Evolutionary conservation across 2,888 invertebrate species (phyloP), one percentile per base, ranked within the genome.

Genomic region (Papilio gigon): DNA sequence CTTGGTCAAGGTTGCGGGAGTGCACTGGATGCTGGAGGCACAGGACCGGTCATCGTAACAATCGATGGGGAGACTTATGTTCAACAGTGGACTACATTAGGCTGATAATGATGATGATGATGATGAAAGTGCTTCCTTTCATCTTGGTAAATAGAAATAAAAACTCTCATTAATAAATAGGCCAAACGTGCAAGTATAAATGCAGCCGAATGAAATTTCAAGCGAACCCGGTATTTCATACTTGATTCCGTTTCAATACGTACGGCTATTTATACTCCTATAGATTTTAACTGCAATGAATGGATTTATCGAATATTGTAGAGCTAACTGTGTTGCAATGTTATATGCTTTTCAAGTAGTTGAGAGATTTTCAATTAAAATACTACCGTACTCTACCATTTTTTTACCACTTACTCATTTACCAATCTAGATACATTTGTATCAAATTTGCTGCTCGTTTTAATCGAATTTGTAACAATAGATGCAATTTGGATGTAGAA

Each of bases 171-270:
- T 50, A n/a, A 50, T 35, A 22, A 63, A 8, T 25, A 40, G 37
- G 58, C 42, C 56, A 59, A 59, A 58, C 65, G 42, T 40, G 33
- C 42, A 44, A 33, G 30, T 58, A 30, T 33, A 66, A 44, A 59
- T 59, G 33, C 58, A 59, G 44, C 58, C 44, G 56, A 58, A 59
- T 66, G 35, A 59, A 66, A 66, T 47, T 66, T 66, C 47, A 66
- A 66, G 59, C 42, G 44, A 44, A 65, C 58, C 27, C 40, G 42
- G 35, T 35, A 66, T 66, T 66, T 47, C 42, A 35, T 59, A 47
- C 65, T 66, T 66, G 42, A 66, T 66, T 66, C 65, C 47, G 22
- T 44, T 66, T 66, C 44, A 59, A 66, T 66, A 58, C 59, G 59
- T 47, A 30, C n/a, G 44, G 44, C 30, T 42, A 42, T 65, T 65